Evolutionary conservation across 2,113 vertebrate genomes (phyloP), one percentile per base, ranked within the genome.

Genomic region (Sylvicapra grimmia): DNA sequence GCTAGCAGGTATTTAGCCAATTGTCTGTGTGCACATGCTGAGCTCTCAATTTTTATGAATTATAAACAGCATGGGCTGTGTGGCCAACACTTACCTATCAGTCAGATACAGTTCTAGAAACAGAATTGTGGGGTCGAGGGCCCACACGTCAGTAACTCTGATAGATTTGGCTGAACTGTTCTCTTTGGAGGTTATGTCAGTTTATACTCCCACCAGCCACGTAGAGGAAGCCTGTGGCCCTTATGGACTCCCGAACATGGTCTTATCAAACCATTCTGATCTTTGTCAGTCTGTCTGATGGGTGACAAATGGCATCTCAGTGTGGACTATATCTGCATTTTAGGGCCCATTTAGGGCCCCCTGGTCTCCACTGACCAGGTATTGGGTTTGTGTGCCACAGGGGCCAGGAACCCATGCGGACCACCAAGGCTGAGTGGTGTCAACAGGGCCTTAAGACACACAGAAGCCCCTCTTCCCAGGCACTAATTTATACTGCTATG

Each of bases 21-120:
- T 12, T 7, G 7, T 27, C 47, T 4, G 3, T 0, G 7, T 0
- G 25, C 14, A 6, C 4, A 1, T 0, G 1, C 16, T 7, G 18
- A 40, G 7, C 9, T 51, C 79, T 23, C 29, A 14, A 0, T 19
- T 4, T 51, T 51, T 49, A 51, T 12, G 5, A 9, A 21, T 40
- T 19, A 6, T 6, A 18, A 40, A 25, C 0, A 1, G 23, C 2
- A 6, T 2, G 5, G 33, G 21, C 49, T 49, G 23, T 25, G n/a
- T 4, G 4, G 15, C 47, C 27, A 12, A n/a, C 27, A 61, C 11
- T 3, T 8, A 33, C 18, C 86, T 33, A 2, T 21, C 56, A 2
- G 9, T 44, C 8, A 1, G 40, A 14, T 58, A 68, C 10, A 9
- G 58, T 23, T 51, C 49, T n/a, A 1, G 85, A 54, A 23, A n/a